These are phyloP conservation scores for Cathartes aura DNA, from an alignment of 2,113 vertebrate species.

Conservation along the genomic window DNA sequence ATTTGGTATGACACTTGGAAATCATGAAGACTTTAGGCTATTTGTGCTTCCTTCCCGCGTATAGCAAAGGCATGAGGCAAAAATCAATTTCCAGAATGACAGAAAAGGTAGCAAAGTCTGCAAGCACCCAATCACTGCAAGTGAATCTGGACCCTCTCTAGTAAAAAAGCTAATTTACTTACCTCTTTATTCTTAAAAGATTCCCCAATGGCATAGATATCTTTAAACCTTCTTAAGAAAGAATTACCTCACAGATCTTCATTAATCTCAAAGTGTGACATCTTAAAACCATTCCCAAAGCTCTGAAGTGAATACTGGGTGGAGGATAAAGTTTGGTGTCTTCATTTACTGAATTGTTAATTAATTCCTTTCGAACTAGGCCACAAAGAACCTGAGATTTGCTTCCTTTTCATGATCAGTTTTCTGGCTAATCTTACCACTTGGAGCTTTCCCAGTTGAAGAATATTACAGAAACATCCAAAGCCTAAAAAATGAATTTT, in stretches of 20 bases:
- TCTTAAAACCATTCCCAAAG: constrained; percentile 42
- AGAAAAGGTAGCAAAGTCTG: background rate
- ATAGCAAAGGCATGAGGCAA: background rate
- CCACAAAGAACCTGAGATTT: constrained; percentile 42
- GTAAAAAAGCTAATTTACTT: constrained; percentile 11
- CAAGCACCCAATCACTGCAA: background rate
- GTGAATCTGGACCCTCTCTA: background rate
- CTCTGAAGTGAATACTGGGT: constrained; percentile 25
- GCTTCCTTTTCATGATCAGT: constrained; percentile 2
- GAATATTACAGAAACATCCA: constrained; percentile 9
- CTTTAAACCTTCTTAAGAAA: constrained; percentile 49
- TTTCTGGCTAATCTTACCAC: constrained; percentile 34
- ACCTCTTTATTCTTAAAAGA: background rate
- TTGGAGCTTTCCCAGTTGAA: background rate
- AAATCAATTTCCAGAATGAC: background rate
- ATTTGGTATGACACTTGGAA: background rate
- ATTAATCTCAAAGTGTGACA: constrained; percentile 38
- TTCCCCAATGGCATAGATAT: background rate
- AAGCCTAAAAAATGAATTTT: constrained; percentile 24
- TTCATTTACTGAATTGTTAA: constrained; percentile 63
- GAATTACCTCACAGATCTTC: constrained; percentile 38
- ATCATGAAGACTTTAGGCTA: background rate
- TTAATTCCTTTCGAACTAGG: constrained; percentile 15
- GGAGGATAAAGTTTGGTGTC: constrained; percentile 48
- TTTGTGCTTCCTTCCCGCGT: background rate